Evolutionary conservation across 2,888 invertebrate genomes (phyloP).

Genomic region (Palloptera scutellata): DNA sequence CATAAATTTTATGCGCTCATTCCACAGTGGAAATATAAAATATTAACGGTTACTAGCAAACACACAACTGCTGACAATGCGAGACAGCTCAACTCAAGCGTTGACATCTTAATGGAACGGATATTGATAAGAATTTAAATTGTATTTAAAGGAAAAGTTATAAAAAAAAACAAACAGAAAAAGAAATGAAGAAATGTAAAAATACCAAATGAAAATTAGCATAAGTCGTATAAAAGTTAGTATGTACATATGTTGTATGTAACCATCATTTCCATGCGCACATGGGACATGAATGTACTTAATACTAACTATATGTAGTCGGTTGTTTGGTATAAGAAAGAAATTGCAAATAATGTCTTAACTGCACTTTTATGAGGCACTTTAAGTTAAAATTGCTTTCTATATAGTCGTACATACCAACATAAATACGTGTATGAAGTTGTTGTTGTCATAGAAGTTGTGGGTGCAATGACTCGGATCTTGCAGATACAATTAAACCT

Average conservation of each 20-base stretch:
- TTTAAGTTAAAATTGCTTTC: conserved; percentile 20
- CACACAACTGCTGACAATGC: conserved; percentile 12
- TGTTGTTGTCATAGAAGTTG: conserved; percentile 16
- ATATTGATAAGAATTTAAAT: conserved; percentile 39
- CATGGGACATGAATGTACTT: neutral
- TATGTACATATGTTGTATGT: neutral
- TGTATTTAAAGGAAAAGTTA: conserved; percentile 14
- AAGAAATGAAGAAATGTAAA: neutral
- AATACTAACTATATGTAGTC: too few species aligned
- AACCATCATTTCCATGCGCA: neutral
- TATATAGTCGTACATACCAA: neutral
- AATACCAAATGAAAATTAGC: neutral
- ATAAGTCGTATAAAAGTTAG: neutral
- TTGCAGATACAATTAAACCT: too few species aligned
- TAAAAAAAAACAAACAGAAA: conserved; percentile 5
- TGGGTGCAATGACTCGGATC: conserved; percentile 18
- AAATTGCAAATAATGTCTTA: neutral
- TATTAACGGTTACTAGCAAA: neutral
- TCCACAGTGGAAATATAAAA: too few species aligned
- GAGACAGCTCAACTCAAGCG: conserved; percentile 27
- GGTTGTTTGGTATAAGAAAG: too few species aligned
- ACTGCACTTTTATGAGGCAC: conserved; percentile 20
- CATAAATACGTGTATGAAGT: neutral
- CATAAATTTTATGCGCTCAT: too few species aligned
- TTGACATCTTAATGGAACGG: conserved; percentile 46